phyloP scores from a whole-genome alignment of 2,113 vertebrate genomes.

The Alexandromys fortis region DNA sequence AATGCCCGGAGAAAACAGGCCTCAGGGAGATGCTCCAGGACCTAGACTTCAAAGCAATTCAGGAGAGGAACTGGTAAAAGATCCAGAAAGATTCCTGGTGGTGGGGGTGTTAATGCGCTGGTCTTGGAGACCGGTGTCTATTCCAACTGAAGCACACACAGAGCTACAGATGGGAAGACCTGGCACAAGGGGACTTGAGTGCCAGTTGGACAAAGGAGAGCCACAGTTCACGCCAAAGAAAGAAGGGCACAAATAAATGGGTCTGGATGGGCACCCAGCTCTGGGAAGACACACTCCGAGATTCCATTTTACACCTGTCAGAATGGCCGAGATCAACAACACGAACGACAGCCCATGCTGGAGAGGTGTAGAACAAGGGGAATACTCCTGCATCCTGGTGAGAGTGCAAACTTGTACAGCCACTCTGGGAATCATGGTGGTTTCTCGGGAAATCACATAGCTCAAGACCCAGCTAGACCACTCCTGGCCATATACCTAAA shows the following conservation, averaged over 20 bases:
- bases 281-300: not conserved
- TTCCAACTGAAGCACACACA: not conserved
- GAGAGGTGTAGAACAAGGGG: no score
- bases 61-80: not conserved
- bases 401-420: no score
- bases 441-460: no score
- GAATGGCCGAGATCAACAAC: no score
- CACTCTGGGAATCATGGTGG: no score
- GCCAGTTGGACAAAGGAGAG: not conserved
- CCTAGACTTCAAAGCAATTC: not conserved
- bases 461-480: no score
- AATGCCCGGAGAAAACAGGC: not conserved
- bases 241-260: not conserved
- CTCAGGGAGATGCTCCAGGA: not conserved
- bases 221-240: not conserved
- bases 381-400: no score
- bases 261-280: not conserved
- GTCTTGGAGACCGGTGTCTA: not conserved
- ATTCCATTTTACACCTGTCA: no score
- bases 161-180: not conserved
- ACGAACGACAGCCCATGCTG: no score
- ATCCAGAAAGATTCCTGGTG: not conserved
- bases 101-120: not conserved
- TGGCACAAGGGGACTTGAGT: not conserved
- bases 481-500: no score